Conservation (phyloP, 2,113 vertebrate species). For the Muntiacus muntjak region DNA sequence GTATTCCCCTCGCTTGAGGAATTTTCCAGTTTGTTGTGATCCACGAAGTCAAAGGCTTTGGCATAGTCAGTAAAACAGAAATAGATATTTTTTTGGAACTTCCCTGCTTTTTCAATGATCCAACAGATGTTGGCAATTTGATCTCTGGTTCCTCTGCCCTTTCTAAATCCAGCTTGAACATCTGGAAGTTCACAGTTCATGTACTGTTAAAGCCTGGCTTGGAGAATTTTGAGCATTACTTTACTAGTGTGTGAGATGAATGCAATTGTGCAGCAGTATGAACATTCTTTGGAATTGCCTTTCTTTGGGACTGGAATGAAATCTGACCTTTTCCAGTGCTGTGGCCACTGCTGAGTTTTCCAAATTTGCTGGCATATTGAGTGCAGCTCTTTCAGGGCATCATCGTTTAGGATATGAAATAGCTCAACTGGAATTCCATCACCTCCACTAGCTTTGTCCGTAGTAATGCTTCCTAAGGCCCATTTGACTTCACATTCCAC, state of each 20-base stretch:
- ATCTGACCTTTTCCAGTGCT: not conserved
- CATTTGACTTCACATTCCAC: not conserved
- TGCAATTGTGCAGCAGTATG: not conserved
- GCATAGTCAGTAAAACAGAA: not conserved
- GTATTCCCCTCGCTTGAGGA: not conserved
- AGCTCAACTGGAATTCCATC: not conserved
- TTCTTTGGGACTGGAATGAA: not conserved
- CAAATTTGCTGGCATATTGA: not conserved
- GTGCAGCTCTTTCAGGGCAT: not conserved
- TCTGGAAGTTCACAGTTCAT: not conserved
- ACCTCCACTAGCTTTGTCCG: not conserved
- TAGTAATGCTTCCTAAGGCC: not conserved
- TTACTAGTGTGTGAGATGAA: not conserved
- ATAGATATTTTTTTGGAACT: not conserved
- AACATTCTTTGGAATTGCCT: not conserved
- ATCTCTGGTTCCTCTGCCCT: not conserved
- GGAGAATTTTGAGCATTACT: not conserved
- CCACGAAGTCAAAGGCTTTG: not conserved
- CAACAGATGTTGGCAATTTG: not conserved
- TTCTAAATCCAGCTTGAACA: not conserved
- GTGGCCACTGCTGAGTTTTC: not conserved
- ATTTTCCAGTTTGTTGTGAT: not conserved
- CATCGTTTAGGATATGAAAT: not conserved
- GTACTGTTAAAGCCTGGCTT: not conserved
- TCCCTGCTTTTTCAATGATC: not conserved